phyloP scores from a whole-genome alignment of 2,113 vertebrate species.

The Dolichallabes microphthalmus region DNA sequence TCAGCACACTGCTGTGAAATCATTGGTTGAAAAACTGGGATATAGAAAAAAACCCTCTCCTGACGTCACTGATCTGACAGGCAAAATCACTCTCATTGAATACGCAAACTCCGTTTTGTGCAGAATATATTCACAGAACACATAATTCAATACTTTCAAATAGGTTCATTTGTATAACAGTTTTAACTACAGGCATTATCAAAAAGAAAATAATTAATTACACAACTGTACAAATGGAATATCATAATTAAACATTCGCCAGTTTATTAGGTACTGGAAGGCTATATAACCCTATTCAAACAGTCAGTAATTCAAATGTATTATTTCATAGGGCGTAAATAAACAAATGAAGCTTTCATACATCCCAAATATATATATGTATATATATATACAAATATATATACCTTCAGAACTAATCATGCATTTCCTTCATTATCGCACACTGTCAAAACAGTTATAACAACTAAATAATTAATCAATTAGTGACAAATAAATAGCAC shows the following conservation, averaged over 20 bases:
- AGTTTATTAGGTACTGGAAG: background rate
- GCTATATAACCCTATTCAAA: background rate
- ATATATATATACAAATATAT: no score
- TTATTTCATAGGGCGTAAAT: background rate
- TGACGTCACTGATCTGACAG: background rate
- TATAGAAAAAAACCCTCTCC: slow-evolving; percentile 54
- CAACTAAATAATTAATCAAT: background rate
- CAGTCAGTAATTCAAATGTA: background rate
- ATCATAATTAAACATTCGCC: no score
- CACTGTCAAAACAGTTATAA: background rate
- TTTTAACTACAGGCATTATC: background rate
- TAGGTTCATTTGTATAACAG: background rate
- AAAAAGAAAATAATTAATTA: background rate
- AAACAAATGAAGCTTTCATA: background rate
- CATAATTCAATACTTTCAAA: background rate
- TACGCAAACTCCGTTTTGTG: background rate
- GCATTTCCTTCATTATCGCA: background rate
- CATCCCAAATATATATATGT: no score
- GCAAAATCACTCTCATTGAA: background rate
- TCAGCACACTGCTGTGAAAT: slow-evolving; percentile 54
- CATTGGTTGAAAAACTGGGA: slow-evolving; percentile 65
- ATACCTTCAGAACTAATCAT: background rate
- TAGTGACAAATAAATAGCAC: background rate
- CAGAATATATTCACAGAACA: background rate
- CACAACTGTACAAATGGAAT: background rate